Evolutionary conservation across 2,113 vertebrate genomes (phyloP).

Genomic region (Morone chrysops): DNA sequence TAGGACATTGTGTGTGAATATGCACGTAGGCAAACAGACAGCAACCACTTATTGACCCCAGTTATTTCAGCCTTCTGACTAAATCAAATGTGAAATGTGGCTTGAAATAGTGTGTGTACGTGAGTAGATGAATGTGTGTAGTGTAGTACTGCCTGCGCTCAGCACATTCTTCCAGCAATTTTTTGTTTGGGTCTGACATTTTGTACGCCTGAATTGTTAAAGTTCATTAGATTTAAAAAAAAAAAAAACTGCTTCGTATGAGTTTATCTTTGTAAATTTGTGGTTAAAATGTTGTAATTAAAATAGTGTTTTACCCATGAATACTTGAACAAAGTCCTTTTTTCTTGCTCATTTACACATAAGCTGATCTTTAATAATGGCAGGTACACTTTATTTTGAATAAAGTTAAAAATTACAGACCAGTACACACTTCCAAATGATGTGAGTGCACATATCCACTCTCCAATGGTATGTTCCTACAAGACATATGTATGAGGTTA

Average conservation of each 20-base stretch:
- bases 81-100: conserved; percentile 32
- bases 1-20: conserved; percentile 55
- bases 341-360: not conserved
- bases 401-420: not conserved
- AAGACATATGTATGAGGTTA: not conserved
- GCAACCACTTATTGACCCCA: conserved; percentile 31
- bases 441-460: not conserved
- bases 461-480: not conserved
- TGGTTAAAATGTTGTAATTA: not conserved
- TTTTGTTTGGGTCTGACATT: not conserved
- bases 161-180: not conserved
- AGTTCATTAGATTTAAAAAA: not conserved
- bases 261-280: not conserved
- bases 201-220: not conserved
- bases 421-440: not conserved
- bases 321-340: not conserved
- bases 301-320: not conserved
- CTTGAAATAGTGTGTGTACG: conserved; percentile 7
- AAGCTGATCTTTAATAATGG: not conserved
- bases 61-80: conserved; percentile 43
- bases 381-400: not conserved
- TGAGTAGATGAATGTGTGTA: not conserved
- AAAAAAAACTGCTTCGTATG: not conserved
- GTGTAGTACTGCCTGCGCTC: not conserved
- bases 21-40: conserved; percentile 55